phyloP scores from a whole-genome alignment of 2,797 vertebrate genomes.

The Caiman crocodilus region DNA sequence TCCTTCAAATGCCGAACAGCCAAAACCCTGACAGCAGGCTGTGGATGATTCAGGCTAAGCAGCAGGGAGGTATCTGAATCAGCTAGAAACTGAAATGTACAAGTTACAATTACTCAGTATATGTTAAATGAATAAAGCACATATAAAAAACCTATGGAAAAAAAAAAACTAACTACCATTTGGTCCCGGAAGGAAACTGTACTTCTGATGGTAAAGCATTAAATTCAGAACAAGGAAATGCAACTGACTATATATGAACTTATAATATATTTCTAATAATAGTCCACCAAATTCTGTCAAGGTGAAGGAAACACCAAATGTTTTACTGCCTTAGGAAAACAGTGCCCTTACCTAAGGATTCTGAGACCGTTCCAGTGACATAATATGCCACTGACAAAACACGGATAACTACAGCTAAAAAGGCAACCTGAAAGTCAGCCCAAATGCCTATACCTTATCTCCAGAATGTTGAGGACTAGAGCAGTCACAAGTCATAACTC shows the following conservation, averaged over 20 bases:
- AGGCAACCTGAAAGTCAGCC: constrained; percentile 15
- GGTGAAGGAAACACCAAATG: constrained; percentile 34
- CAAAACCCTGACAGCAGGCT: constrained; percentile 86
- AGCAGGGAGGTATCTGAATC: constrained; percentile 91
- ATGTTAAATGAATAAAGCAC: background rate
- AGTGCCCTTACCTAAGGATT: constrained; percentile 52
- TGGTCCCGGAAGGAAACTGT: background rate
- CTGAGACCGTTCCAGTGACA: constrained; percentile 57
- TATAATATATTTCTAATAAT: too few species aligned
- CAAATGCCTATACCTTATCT: constrained; percentile 20
- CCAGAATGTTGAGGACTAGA: constrained; percentile 17
- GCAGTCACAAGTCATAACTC: constrained; percentile 29
- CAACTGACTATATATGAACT: background rate
- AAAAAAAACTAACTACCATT: background rate
- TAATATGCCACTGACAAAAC: constrained; percentile 35
- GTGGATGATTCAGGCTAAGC: constrained; percentile 94
- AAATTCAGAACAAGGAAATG: background rate
- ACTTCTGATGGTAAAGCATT: background rate
- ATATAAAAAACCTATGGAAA: background rate
- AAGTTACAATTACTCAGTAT: constrained; percentile 43
- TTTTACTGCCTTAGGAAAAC: constrained; percentile 43
- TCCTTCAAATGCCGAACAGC: constrained; percentile 89
- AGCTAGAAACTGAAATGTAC: constrained; percentile 86
- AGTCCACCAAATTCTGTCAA: background rate
- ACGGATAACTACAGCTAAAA: constrained; percentile 42